These are phyloP conservation scores for Leucophora obtusa DNA, from an alignment of 2,888 invertebrate genomes.

Conservation along the genomic window DNA sequence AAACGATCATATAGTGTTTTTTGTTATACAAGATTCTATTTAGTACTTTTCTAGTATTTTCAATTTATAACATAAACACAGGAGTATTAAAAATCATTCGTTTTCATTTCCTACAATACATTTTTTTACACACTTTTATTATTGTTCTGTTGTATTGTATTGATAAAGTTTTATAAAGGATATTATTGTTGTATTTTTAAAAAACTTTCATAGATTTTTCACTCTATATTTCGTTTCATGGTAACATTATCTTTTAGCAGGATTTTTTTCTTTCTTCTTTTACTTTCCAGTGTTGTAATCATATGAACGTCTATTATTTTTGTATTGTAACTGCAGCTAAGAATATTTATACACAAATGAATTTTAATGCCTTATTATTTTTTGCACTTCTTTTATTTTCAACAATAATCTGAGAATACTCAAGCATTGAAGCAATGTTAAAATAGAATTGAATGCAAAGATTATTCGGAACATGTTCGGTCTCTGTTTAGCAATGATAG, in stretches of 20 bases:
- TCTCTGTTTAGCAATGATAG: no score
- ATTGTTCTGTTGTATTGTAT: conserved; percentile 1
- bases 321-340: no score
- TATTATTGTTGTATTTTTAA: neutral
- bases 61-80: conserved; percentile 10
- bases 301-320: no score
- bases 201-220: neutral
- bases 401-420: neutral
- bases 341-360: neutral
- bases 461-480: no score
- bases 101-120: conserved; percentile 43
- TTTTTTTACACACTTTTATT: conserved; percentile 8
- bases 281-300: neutral
- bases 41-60: neutral
- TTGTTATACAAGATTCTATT: neutral
- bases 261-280: neutral
- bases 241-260: neutral
- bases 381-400: neutral
- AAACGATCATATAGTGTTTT: neutral
- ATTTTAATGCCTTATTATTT: neutral
- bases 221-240: neutral
- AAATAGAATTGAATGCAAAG: no score
- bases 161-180: conserved; percentile 14
- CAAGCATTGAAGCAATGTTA: neutral
- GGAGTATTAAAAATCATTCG: conserved; percentile 38